Percentiles rank a stretch among this genome's conserved stretches.
Evolutionary conservation across 2,113 vertebrate species (phyloP).

Genomic region (Petromus typicus): DNA sequence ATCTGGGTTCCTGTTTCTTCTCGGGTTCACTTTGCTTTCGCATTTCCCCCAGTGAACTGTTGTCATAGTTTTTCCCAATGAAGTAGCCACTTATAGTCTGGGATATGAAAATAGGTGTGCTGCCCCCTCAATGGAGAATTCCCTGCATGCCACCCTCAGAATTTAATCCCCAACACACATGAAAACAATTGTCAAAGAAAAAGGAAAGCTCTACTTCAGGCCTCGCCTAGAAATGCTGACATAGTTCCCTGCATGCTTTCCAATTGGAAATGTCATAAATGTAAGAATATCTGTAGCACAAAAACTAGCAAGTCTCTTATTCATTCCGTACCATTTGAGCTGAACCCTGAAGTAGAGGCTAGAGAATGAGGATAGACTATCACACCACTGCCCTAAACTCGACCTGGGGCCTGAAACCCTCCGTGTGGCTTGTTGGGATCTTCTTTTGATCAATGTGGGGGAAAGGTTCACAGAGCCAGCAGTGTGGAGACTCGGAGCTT

Average conservation of each 20-base stretch:
- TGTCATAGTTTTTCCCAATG: accelerated
- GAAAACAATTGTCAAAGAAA: background rate
- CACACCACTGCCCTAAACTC: too few relatives aligned
- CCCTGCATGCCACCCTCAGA: too few relatives aligned
- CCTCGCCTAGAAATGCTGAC: background rate
- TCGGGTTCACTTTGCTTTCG: background rate
- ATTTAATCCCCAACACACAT: background rate
- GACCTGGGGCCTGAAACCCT: accelerated
- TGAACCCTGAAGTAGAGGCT: background rate
- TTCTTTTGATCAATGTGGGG: background rate
- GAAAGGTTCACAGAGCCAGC: too few relatives aligned
- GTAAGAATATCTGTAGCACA: background rate
- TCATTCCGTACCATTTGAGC: accelerated
- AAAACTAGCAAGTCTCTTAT: accelerated
- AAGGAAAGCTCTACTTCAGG: background rate
- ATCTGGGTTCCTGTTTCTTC: conserved; percentile 60
- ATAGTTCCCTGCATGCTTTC: background rate
- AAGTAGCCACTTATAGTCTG: background rate
- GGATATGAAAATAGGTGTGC: background rate
- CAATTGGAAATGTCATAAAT: background rate
- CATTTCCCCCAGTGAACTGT: background rate
- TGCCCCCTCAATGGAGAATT: background rate
- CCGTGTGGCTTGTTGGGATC: background rate
- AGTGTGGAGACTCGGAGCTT: accelerated
- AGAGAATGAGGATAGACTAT: accelerated